Conservation (phyloP, 2,113 vertebrate species). For the Egretta garzetta region DNA sequence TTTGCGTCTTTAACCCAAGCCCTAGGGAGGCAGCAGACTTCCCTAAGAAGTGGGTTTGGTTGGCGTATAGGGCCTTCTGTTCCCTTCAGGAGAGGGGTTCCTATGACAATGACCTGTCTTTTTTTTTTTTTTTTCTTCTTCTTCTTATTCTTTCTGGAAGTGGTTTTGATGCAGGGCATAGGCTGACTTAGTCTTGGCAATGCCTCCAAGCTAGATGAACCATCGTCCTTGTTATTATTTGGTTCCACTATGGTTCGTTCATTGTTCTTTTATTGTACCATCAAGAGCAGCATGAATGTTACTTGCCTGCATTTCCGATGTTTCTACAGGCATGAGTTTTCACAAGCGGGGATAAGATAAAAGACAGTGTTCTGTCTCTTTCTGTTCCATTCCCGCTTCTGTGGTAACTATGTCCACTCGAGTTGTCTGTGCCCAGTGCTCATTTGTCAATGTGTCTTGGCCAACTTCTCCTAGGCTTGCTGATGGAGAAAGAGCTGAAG, state of each 20-base stretch:
- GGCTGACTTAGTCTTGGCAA: neutral
- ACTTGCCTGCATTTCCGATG: neutral
- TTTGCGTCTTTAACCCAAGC: neutral
- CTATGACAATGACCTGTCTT: neutral
- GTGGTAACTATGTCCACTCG: neutral
- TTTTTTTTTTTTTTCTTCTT: too few species aligned
- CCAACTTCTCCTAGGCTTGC: neutral
- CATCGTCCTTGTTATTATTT: neutral
- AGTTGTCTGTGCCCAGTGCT: neutral
- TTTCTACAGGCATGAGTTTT: neutral
- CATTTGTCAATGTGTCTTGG: neutral
- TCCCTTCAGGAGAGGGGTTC: neutral
- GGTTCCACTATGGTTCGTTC: neutral
- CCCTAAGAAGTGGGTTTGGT: neutral
- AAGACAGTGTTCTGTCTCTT: neutral
- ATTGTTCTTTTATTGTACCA: neutral
- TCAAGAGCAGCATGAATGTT: neutral
- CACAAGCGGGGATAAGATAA: neutral
- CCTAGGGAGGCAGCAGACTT: neutral
- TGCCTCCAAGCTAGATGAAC: neutral
- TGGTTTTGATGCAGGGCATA: neutral
- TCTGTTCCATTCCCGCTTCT: neutral
- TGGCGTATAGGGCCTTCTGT: too few species aligned
- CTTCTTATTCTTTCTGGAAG: neutral
- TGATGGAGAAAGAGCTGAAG: neutral